Percentiles rank a stretch among this genome's conserved stretches.
These are phyloP conservation scores for Barnardius zonarius DNA, from an alignment of 2,113 vertebrate species.

Conservation along the genomic window DNA sequence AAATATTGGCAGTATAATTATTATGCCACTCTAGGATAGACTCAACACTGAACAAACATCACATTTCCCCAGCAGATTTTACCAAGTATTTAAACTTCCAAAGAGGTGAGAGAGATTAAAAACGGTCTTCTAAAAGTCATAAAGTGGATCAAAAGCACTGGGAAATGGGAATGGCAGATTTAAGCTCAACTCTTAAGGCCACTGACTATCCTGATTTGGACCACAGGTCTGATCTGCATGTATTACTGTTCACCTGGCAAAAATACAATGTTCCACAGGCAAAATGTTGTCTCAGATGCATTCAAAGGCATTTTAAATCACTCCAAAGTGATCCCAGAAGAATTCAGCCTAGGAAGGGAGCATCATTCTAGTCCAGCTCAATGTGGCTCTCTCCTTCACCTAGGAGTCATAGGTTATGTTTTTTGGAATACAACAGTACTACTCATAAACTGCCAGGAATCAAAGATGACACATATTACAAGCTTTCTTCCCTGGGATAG, in stretches of 20 bases:
- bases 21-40: background rate
- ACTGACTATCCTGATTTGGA: background rate
- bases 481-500: background rate
- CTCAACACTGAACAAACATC: background rate
- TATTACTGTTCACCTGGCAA: background rate
- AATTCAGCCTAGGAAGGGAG: background rate
- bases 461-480: background rate
- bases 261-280: background rate
- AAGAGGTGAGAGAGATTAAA: background rate
- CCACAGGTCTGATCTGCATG: accelerated
- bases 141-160: background rate
- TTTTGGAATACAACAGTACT: background rate
- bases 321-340: background rate
- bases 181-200: background rate
- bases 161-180: background rate
- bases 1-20: constrained; percentile 8
- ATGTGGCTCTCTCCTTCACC: background rate
- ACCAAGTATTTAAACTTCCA: background rate
- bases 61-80: constrained; percentile 13
- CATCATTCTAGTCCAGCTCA: background rate
- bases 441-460: background rate
- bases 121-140: background rate
- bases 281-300: background rate
- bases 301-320: background rate
- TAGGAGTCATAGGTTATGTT: background rate